Conservation (phyloP, 2,113 vertebrate genomes). For the Trachemys scripta region DNA sequence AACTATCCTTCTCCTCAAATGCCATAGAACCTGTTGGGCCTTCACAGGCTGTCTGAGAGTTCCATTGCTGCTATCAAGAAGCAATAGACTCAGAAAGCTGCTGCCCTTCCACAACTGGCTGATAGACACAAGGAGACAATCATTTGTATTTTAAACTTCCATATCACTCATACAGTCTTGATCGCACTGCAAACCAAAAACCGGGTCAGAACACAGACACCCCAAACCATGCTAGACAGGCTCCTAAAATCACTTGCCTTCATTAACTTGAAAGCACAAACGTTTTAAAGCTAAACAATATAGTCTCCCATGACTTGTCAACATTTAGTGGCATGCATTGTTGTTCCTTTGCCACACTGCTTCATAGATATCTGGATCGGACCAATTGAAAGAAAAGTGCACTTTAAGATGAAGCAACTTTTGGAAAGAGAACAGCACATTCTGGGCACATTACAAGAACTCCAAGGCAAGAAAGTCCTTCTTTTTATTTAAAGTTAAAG, state of each 20-base stretch:
- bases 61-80: not conserved
- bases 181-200: not conserved
- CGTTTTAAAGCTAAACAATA: constrained; percentile 50
- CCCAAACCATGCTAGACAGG: not conserved
- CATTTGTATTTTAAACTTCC: not conserved
- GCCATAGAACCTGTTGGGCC: not conserved
- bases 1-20: not conserved
- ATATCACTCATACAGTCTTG: not conserved
- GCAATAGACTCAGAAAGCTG: not conserved
- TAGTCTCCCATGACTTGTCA: constrained; percentile 60
- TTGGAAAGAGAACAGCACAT: constrained; percentile 71
- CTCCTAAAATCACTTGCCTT: constrained; percentile 41
- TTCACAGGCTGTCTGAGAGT: not conserved
- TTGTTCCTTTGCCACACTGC: constrained; percentile 50
- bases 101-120: not conserved
- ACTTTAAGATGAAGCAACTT: constrained; percentile 64
- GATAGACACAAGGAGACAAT: not conserved
- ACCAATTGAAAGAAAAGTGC: constrained; percentile 2
- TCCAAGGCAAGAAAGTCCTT: constrained; percentile 44
- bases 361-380: constrained; percentile 32
- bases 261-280: constrained; percentile 47
- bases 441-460: constrained; percentile 63
- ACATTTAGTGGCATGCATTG: constrained; percentile 44
- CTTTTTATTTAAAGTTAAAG: constrained; percentile 65
- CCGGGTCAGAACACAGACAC: not conserved